phyloP scores from a whole-genome alignment of 2,888 invertebrate genomes.

The Malthinus flaveolus region DNA sequence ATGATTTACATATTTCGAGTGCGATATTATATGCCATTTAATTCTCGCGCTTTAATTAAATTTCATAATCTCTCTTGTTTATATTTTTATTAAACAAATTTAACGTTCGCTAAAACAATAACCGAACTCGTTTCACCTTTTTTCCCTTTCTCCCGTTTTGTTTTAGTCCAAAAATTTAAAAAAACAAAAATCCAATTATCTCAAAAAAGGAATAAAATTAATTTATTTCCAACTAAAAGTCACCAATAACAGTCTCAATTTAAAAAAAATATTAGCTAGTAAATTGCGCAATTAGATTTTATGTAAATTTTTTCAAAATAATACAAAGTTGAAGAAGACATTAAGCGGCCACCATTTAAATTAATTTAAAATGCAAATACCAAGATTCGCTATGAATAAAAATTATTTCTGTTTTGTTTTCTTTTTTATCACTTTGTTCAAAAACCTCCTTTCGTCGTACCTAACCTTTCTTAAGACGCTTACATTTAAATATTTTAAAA shows the following conservation, averaged over 20 bases:
- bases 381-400: constrained; percentile 29
- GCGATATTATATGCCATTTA: not conserved
- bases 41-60: constrained; percentile 3
- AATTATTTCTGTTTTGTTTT: constrained; percentile 25
- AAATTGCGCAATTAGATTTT: not conserved
- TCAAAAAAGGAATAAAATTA: too few species aligned
- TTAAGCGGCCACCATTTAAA: constrained; percentile 28
- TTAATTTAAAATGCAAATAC: constrained; percentile 31
- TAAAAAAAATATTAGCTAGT: too few species aligned
- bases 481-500: constrained; percentile 28
- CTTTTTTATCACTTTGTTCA: constrained; percentile 24
- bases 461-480: constrained; percentile 25
- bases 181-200: too few species aligned
- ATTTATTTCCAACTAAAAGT: too few species aligned
- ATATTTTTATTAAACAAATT: not conserved
- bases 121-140: too few species aligned
- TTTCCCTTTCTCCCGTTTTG: too few species aligned
- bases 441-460: constrained; percentile 15
- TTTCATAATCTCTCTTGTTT: constrained; percentile 4
- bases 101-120: too few species aligned
- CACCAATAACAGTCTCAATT: too few species aligned
- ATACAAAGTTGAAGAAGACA: constrained; percentile 19
- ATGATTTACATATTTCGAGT: constrained; percentile 1
- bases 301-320: constrained; percentile 9
- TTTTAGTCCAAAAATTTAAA: too few species aligned